Percentiles rank a stretch among this genome's conserved stretches.
Conservation (phyloP, 2,113 vertebrate species). For the Heterocephalus glaber region DNA sequence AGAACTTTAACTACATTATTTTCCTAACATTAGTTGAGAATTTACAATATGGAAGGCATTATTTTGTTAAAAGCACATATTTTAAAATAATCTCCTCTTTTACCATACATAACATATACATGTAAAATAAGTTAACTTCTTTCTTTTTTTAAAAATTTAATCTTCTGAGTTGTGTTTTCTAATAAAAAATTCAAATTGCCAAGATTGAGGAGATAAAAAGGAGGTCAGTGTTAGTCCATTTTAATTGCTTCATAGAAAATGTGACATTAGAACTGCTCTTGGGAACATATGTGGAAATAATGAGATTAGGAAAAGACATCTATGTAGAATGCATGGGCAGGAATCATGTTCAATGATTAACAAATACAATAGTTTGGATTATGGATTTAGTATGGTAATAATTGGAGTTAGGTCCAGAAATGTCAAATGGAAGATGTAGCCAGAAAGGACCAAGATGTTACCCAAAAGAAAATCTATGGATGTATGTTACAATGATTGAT, state of each 20-base stretch:
- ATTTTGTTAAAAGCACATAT: not conserved
- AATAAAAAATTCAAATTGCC: constrained; percentile 6
- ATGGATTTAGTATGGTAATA: not conserved
- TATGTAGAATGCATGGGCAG: not conserved
- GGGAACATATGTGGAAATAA: not conserved
- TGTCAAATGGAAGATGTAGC: not conserved
- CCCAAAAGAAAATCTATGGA: not conserved
- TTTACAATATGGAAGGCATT: not conserved
- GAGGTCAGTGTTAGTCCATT: not conserved
- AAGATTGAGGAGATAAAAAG: not conserved
- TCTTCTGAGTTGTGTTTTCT: not conserved
- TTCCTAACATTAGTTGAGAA: not conserved
- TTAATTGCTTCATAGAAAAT: not conserved
- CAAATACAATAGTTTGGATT: not conserved
- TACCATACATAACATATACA: not conserved
- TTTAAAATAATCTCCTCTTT: not conserved
- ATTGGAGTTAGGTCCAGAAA: not conserved
- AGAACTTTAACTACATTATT: not conserved
- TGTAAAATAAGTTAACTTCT: not conserved
- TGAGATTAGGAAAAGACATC: not conserved
- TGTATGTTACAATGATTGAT: not conserved
- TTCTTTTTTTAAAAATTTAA: not conserved
- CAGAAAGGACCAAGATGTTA: not conserved
- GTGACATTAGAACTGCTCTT: not conserved
- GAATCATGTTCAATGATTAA: not conserved